Conservation (phyloP, 2,888 invertebrate species). For the Papilio protenor region DNA sequence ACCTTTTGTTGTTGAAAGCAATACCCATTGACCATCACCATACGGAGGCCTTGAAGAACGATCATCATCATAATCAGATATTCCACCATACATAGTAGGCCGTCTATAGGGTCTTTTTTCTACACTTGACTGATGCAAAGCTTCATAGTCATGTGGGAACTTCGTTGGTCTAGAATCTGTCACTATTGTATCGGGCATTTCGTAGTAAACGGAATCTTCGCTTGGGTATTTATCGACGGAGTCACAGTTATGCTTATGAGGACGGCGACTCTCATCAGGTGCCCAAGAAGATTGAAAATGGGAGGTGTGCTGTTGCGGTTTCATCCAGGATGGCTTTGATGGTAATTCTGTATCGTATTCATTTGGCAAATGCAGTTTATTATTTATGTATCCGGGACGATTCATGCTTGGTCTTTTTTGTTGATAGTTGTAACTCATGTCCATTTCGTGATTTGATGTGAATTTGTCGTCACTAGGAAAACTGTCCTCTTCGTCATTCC, state of each 20-base stretch:
- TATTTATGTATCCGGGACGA: constrained; percentile 74
- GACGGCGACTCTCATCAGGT: constrained; percentile 73
- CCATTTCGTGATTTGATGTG: constrained; percentile 60
- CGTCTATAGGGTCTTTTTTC: constrained; percentile 71
- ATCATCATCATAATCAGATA: constrained; percentile 71
- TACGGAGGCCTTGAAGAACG: constrained; percentile 85
- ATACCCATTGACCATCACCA: constrained; percentile 91
- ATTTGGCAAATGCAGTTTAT: constrained; percentile 67
- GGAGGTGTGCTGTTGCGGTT: constrained; percentile 63
- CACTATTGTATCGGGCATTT: constrained; percentile 74
- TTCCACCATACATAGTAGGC: constrained; percentile 81
- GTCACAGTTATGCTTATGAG: constrained; percentile 76
- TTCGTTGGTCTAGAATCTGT: constrained; percentile 80
- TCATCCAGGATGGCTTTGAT: constrained; percentile 73
- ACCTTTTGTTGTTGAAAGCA: constrained; percentile 91
- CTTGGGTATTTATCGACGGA: constrained; percentile 64
- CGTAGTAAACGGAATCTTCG: constrained; percentile 71
- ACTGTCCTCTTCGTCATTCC: constrained; percentile 71
- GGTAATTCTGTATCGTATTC: constrained; percentile 74
- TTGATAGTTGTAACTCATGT: constrained; percentile 63
- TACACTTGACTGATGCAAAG: constrained; percentile 67
- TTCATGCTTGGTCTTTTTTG: constrained; percentile 68
- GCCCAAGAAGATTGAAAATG: constrained; percentile 69
- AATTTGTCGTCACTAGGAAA: constrained; percentile 59
- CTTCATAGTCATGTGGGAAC: constrained; percentile 79